Evolutionary conservation across 2,797 vertebrate genomes (phyloP), one percentile per base, ranked within the genome.

Genomic region (Arctocebus calabarensis): DNA sequence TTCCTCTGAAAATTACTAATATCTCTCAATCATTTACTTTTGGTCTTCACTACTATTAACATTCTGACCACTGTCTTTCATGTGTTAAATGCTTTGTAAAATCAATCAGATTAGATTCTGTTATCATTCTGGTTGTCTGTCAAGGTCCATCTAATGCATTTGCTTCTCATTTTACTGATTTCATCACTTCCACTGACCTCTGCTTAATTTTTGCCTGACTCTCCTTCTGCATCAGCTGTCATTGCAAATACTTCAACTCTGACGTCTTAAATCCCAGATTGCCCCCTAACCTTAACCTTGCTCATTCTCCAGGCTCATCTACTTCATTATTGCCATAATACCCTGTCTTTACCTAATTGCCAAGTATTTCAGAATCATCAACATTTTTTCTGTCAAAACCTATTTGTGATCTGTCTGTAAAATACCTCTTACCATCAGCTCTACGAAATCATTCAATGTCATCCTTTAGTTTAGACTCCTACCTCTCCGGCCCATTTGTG

Each of bases 1-100:
- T 89, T 73, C 32, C 87, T 29, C 68, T 87, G 45, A 88, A 70
- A 64, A n/a, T 84, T 79, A 62, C 48, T 84, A 77, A 62, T 75
- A 43, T 75, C 7, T 75, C 88, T 70, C 5, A 32, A 12, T 81
- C 43, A 70, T 32, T 90, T 90, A 48, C 43, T 94, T 94, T 87
- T 62, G 40, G 10, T 96, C 43, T 12, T 90, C 37, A 84, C 57
- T 37, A 55, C 37, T 29, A 43, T 23, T 83, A 83, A 73, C 20
- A 87, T 40, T 5, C 43, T 61, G 3, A 52, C 64, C 22, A 34
- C 10, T 48, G 34, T 45, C 52, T 19, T 32, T 88, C 37, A 52
- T 71, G 84, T 84, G 89, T 70, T 74, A 88, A 88, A 43, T 29
- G 0, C 32, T 79, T 95, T 83, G 14, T 71, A n/a, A 90, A 95